phyloP scores from a whole-genome alignment of 2,797 vertebrate genomes.

The Coracias cyanogaster region DNA sequence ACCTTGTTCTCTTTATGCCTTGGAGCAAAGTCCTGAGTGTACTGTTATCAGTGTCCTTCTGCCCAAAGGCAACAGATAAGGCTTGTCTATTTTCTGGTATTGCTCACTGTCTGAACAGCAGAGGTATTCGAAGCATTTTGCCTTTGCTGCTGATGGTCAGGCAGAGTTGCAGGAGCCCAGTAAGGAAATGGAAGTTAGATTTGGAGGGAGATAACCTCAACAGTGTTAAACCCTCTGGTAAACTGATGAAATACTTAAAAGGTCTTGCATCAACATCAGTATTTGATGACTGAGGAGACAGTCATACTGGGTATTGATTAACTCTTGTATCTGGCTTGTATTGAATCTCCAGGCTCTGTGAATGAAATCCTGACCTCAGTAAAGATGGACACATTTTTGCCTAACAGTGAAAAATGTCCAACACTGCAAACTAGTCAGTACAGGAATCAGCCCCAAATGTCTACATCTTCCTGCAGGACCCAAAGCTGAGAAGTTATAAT shows the following conservation, averaged over 20 bases:
- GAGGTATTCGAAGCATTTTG: conserved; percentile 1
- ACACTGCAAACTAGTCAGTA: not conserved
- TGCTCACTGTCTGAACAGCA: not conserved
- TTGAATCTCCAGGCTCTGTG: not conserved
- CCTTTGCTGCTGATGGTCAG: not conserved
- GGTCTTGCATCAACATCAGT: not conserved
- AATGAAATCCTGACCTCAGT: not conserved
- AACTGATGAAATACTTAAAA: not conserved
- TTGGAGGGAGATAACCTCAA: not conserved
- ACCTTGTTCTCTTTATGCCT: not conserved
- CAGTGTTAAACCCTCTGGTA: not conserved
- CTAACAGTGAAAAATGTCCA: not conserved
- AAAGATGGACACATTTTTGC: not conserved
- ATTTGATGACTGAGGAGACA: not conserved
- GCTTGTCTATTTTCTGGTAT: not conserved
- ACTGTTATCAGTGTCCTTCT: not conserved
- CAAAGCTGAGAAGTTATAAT: not conserved
- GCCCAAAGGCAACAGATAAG: not conserved
- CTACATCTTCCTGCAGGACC: not conserved
- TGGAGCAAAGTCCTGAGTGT: not conserved
- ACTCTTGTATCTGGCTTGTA: not conserved
- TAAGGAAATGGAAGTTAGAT: not conserved
- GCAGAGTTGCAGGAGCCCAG: not conserved
- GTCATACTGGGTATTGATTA: not conserved
- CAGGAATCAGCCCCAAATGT: not conserved